These are phyloP conservation scores for Fratercula arctica DNA, from an alignment of 2,797 vertebrate species.

Conservation along the genomic window DNA sequence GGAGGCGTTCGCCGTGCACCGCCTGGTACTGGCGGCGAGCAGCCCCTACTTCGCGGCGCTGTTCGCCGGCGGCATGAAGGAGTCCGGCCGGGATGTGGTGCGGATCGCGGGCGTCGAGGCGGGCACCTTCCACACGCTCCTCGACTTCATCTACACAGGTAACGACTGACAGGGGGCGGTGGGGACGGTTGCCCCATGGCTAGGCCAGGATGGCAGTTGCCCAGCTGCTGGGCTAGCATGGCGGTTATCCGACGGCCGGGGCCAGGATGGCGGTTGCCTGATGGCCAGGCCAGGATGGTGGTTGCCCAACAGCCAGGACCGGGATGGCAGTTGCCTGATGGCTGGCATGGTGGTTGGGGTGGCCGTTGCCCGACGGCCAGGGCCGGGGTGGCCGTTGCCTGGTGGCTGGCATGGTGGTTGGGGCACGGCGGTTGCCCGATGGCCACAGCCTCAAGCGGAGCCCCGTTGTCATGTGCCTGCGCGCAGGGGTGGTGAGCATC, in stretches of 20 bases:
- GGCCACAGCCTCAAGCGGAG: neutral
- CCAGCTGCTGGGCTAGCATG: too few species aligned
- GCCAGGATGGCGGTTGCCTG: too few species aligned
- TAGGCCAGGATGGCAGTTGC: neutral
- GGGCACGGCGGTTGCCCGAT: neutral
- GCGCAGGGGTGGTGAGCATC: slow-evolving; percentile 85
- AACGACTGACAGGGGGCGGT: neutral
- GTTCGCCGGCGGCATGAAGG: slow-evolving; percentile 92
- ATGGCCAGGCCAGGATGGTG: neutral
- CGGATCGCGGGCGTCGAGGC: slow-evolving; percentile 90
- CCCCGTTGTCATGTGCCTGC: neutral
- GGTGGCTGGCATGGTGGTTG: neutral
- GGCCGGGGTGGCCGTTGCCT: neutral
- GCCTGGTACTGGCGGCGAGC: slow-evolving; percentile 92
- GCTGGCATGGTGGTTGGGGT: too few species aligned
- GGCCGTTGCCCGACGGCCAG: too few species aligned
- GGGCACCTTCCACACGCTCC: slow-evolving; percentile 85
- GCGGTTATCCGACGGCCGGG: too few species aligned
- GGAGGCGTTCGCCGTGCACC: slow-evolving; percentile 87
- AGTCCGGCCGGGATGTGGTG: slow-evolving; percentile 89
- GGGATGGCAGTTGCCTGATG: too few species aligned
- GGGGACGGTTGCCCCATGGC: neutral
- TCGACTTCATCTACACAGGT: slow-evolving; percentile 95
- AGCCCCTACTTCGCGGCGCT: slow-evolving; percentile 94
- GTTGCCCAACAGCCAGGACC: neutral